Percentiles rank a stretch among this genome's conserved stretches.
phyloP scores from a whole-genome alignment of 2,797 vertebrate species.

The Falco novaeseelandiae region DNA sequence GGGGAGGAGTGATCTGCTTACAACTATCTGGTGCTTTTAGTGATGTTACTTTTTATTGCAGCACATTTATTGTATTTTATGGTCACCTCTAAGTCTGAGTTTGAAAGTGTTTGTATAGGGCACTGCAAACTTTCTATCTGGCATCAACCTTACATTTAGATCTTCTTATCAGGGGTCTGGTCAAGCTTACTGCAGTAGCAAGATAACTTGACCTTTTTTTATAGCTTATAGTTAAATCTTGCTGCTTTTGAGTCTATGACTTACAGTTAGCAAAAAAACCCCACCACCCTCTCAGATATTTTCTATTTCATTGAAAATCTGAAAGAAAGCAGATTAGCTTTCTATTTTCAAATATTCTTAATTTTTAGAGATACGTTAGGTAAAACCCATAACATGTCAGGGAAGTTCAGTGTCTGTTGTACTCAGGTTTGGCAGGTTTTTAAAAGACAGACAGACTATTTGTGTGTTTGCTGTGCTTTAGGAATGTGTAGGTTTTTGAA shows the following conservation, averaged over 20 bases:
- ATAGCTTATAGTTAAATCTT: background rate
- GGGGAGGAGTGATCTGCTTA: background rate
- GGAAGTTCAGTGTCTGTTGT: background rate
- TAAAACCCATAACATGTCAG: background rate
- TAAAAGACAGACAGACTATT: background rate
- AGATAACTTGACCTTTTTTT: background rate
- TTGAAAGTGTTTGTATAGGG: background rate
- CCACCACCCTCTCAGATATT: background rate
- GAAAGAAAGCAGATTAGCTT: background rate
- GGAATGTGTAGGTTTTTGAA: background rate
- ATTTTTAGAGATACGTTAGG: background rate
- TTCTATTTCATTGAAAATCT: background rate
- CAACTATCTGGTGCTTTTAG: background rate
- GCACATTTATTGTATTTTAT: background rate
- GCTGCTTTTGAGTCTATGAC: background rate
- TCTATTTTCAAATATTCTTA: background rate
- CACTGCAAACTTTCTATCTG: background rate
- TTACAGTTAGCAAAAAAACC: background rate
- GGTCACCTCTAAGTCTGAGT: background rate
- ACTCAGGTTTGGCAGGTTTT: background rate
- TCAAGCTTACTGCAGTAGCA: background rate
- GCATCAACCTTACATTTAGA: background rate
- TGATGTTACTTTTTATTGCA: background rate
- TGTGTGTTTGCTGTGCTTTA: background rate
- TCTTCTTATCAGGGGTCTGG: background rate